These are phyloP conservation scores for Panopea generosa DNA, from an alignment of 2,888 invertebrate genomes.

Conservation along the genomic window DNA sequence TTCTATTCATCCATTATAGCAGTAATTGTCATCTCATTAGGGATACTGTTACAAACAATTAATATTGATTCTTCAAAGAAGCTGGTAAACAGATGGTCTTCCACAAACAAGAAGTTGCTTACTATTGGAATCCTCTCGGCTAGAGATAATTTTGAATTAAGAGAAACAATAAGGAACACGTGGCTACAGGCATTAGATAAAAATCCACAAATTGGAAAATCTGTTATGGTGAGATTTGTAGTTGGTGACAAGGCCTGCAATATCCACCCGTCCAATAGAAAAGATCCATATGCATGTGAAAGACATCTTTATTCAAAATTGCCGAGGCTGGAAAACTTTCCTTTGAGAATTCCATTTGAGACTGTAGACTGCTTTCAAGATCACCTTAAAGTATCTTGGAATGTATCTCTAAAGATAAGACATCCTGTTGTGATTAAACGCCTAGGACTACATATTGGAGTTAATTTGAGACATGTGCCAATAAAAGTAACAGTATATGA, in stretches of 20 bases:
- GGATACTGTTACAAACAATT: no score
- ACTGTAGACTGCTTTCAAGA: not conserved
- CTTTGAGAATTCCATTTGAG: slow-evolving; percentile 1
- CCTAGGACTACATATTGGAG: slow-evolving; percentile 37
- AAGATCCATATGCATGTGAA: slow-evolving; percentile 39
- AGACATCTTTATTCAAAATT: not conserved
- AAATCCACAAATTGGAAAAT: not conserved
- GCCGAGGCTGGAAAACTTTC: slow-evolving; percentile 5
- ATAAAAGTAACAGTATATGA: slow-evolving; percentile 41
- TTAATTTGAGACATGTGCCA: slow-evolving; percentile 19
- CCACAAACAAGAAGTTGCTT: not conserved
- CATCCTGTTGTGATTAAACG: slow-evolving; percentile 46
- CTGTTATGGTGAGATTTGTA: slow-evolving; percentile 41
- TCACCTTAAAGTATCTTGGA: slow-evolving; percentile 15
- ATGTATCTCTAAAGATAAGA: slow-evolving; percentile 41
- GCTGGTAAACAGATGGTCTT: no score
- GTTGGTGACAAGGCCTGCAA: slow-evolving; percentile 46
- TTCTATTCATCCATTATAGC: no score
- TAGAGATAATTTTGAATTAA: slow-evolving; percentile 43
- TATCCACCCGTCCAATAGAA: slow-evolving; percentile 37
- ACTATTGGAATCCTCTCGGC: slow-evolving; percentile 48
- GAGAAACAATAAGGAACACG: slow-evolving; percentile 38
- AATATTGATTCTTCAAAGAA: no score
- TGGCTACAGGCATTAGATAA: slow-evolving; percentile 26
- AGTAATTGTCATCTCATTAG: no score